Base-by-base conservation (phyloP, 2,888 invertebrate genomes). In the Heliconius aoede region DNA sequence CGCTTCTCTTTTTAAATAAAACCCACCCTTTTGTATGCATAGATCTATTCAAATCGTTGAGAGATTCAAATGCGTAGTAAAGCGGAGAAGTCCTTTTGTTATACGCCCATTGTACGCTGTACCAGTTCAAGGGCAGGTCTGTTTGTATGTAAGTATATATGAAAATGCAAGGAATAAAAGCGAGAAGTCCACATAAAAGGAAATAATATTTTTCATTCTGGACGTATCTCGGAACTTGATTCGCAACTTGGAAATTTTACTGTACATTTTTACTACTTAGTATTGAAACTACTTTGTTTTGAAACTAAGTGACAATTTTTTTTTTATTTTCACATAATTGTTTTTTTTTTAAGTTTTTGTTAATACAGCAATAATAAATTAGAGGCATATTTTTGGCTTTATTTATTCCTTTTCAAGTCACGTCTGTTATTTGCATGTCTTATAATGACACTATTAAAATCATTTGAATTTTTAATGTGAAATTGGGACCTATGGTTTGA, bases 61-160 rank as follows among this genome's bases (percentile, higher is more conserved):
- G 55, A 68, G 24, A 72, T 72, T 72, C 72, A 72, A 36, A 72
- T 72, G 72, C 60, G 72, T 72, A 72, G 60, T 61, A 72, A 72
- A 60, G 60, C 21, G 18, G 24, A 24, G 32, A 36, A 72, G 58
- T 73, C 73, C 30, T 72, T 46, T 76, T 76, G 72, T 76, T 62
- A 60, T 58, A 30, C n/a, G 36, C 64, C 75, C 28, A 61, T 76
- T 74, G 74, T 74, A 60, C 62, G 24, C 7, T 61, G 68, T 62
- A 18, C 15, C 65, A 74, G 74, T 68, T 74, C 74, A 74, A 61
- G 74, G 51, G 30, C 74, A 61, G 51, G 36, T 69, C 69, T 30
- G 30, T 24, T 65, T 65, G 65, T 65, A 65, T 36, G 65, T 65
- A 36, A 11, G 64, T n/a, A 36, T 64, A 36, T 36, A 65, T 65